These are phyloP conservation scores for Linnaemya tessellans DNA, from an alignment of 2,888 invertebrate species.

Conservation along the genomic window DNA sequence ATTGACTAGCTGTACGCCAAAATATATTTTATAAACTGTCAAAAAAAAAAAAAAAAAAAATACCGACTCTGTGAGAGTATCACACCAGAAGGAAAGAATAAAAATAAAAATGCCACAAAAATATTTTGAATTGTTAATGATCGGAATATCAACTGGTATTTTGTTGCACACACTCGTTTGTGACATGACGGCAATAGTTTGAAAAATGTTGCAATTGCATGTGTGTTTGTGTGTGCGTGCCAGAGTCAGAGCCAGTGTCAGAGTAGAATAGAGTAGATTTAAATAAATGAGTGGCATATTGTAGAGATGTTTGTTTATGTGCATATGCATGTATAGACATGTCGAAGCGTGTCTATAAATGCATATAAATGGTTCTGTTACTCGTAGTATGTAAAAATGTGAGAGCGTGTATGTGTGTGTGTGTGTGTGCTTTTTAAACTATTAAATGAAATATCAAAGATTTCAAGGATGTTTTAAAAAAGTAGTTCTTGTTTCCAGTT, in stretches of 20 bases:
- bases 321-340: not conserved
- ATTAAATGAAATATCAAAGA: conserved; percentile 52
- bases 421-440: conserved; percentile 20
- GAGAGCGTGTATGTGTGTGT: not conserved
- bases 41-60: not conserved
- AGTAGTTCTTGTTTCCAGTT: conserved; percentile 21
- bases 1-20: conserved; percentile 24
- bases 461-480: conserved; percentile 55
- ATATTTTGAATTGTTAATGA: conserved; percentile 50
- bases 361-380: not conserved
- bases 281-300: conserved; percentile 2
- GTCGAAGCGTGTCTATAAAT: not conserved
- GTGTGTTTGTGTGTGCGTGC: not conserved
- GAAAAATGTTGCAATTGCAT: conserved; percentile 4
- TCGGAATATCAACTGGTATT: conserved; percentile 49
- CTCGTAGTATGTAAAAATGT: conserved; percentile 15
- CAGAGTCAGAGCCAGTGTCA: not conserved
- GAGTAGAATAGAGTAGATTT: not conserved
- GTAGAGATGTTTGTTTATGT: not conserved
- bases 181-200: conserved; percentile 25
- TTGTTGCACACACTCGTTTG: conserved; percentile 1
- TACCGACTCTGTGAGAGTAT: not conserved
- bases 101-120: conserved; percentile 25
- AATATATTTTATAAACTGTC: not conserved
- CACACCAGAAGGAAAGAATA: conserved; percentile 7